Evolutionary conservation across 2,888 invertebrate species (phyloP).

Genomic region (Melanargia galathea): DNA sequence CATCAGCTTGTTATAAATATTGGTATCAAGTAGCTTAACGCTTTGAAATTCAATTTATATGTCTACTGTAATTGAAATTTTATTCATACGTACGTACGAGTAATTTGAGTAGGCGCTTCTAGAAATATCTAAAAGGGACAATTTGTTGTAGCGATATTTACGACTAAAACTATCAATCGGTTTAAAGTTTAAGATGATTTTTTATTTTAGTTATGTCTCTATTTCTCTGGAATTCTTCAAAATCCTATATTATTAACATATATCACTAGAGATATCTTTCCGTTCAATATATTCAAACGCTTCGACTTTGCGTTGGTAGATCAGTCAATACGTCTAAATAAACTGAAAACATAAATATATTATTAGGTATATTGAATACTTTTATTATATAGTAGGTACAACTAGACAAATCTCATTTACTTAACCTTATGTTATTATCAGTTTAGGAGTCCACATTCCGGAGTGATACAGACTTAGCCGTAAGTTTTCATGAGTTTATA

Average conservation of each 20-base stretch:
- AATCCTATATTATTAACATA: not conserved
- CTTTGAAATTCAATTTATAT: slow-evolving; percentile 14
- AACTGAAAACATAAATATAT: not conserved
- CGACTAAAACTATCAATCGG: not conserved
- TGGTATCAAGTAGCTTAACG: slow-evolving; percentile 16
- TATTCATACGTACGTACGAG: slow-evolving; percentile 2
- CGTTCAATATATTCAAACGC: no score
- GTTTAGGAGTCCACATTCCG: no score
- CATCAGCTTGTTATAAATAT: slow-evolving; percentile 8
- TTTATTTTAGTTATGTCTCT: not conserved
- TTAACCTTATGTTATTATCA: no score
- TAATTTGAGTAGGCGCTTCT: slow-evolving; percentile 8
- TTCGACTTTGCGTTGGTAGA: not conserved
- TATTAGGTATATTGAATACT: no score
- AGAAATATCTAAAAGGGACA: not conserved
- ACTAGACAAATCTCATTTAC: no score
- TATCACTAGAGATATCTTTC: not conserved
- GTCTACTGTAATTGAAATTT: not conserved
- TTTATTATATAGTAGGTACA: no score
- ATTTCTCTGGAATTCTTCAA: not conserved
- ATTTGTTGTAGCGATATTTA: not conserved
- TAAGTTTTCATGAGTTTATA: no score
- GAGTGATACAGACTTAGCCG: no score
- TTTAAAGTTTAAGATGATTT: not conserved
- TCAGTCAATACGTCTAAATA: not conserved